A percentile compares a stretch with the other conserved stretches of the same genome.
These are phyloP conservation scores for Tinea trinotella DNA, from an alignment of 2,888 invertebrate genomes.

Conservation along the genomic window DNA sequence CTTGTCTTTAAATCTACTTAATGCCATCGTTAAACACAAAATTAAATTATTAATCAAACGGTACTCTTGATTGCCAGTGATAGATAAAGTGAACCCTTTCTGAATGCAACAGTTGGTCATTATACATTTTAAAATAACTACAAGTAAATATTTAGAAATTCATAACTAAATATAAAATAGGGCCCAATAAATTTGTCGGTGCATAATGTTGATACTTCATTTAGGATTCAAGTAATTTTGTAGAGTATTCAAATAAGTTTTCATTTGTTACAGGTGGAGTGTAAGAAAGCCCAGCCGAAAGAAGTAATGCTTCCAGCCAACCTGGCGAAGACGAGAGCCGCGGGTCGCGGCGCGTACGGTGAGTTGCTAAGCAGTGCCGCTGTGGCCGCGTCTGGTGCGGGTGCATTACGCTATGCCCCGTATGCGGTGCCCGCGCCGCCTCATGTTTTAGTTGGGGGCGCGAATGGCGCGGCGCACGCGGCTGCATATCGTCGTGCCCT, in stretches of 20 bases:
- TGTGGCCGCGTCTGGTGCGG: conserved; percentile 65
- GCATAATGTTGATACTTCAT: too few relatives aligned
- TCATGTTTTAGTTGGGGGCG: conserved; percentile 57
- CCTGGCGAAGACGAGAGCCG: conserved; percentile 95
- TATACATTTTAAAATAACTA: too few relatives aligned
- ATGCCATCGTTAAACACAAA: conserved; percentile 56
- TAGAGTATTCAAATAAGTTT: too few relatives aligned
- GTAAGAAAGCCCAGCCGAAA: conserved; percentile 99
- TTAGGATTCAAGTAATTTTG: too few relatives aligned
- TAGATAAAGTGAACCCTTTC: too few relatives aligned
- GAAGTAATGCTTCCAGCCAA: conserved; percentile 99
- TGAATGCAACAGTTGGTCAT: too few relatives aligned
- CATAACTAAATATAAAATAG: too few relatives aligned
- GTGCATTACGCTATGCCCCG: conserved; percentile 75
- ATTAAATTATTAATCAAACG: conserved; percentile 42
- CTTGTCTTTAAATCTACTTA: conserved; percentile 62
- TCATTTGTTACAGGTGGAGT: conserved; percentile 90
- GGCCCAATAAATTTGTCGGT: too few relatives aligned
- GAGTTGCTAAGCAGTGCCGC: conserved; percentile 91
- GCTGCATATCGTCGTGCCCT: conserved; percentile 58
- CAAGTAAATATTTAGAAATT: too few relatives aligned
- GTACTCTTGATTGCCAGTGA: too few relatives aligned
- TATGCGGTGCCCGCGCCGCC: conserved; percentile 71
- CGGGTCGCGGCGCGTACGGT: conserved; percentile 97
- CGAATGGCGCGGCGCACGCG: conserved; percentile 46